A percentile compares a stretch with the other conserved stretches of the same genome.
These are phyloP conservation scores for Artemia sinica DNA, from an alignment of 2,888 invertebrate species.

Conservation along the genomic window DNA sequence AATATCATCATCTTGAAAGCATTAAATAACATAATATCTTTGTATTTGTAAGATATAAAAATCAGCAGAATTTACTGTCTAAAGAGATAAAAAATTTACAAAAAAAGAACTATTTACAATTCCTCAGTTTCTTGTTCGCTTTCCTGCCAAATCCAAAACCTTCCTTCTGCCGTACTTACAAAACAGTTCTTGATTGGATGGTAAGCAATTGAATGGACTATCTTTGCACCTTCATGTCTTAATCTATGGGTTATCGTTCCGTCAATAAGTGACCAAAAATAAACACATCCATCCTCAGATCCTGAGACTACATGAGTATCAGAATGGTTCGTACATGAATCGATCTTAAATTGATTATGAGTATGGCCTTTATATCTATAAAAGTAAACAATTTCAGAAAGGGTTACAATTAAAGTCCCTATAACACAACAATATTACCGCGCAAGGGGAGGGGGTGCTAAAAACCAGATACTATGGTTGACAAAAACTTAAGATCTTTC, in stretches of 20 bases:
- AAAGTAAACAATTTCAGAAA: constrained; percentile 15
- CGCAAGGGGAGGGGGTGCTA: too few species aligned
- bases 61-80: too few species aligned
- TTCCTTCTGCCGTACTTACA: constrained; percentile 53
- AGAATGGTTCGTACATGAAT: constrained; percentile 62
- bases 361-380: constrained; percentile 61
- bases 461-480: too few species aligned
- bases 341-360: constrained; percentile 63
- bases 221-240: constrained; percentile 36
- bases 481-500: too few species aligned
- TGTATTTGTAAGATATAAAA: too few species aligned
- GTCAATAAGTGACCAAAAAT: constrained; percentile 76
- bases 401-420: too few species aligned
- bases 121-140: constrained; percentile 23
- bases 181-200: constrained; percentile 58
- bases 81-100: neutral
- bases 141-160: constrained; percentile 49
- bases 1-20: too few species aligned
- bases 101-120: constrained; percentile 1
- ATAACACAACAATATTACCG: too few species aligned
- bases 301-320: constrained; percentile 78
- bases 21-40: too few species aligned
- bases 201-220: constrained; percentile 58
- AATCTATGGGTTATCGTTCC: constrained; percentile 38
- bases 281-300: constrained; percentile 65